Percentiles rank a stretch among this genome's conserved stretches.
Evolutionary conservation across 1,140 invertebrate species (phyloP).

Genomic region (Drosophila ogumai): DNA sequence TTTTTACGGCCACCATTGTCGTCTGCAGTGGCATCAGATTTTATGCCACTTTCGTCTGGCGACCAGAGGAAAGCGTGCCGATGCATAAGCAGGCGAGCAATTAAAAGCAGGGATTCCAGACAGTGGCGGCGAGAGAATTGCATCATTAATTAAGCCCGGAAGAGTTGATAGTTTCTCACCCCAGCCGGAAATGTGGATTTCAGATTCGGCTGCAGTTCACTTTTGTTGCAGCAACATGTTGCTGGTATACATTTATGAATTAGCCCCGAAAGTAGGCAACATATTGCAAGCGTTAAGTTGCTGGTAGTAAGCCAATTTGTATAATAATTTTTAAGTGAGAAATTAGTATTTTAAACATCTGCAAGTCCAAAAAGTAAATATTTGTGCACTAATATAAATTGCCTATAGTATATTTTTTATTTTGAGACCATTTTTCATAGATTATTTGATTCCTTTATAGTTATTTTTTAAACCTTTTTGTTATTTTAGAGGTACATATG

Average conservation of each 20-base stretch:
- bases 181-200: not conserved
- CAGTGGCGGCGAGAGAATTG: constrained; percentile 22
- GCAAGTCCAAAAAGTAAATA: not conserved
- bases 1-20: constrained; percentile 69
- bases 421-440: too few relatives aligned
- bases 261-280: not conserved
- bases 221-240: constrained; percentile 42
- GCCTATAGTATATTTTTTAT: not conserved
- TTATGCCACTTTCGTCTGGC: constrained; percentile 72
- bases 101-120: constrained; percentile 74
- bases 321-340: not conserved
- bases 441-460: too few relatives aligned
- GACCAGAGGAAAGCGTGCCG: constrained; percentile 43
- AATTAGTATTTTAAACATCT: not conserved
- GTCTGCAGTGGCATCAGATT: constrained; percentile 59
- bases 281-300: not conserved
- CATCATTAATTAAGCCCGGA: constrained; percentile 67
- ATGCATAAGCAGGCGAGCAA: constrained; percentile 74
- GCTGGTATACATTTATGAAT: not conserved
- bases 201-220: not conserved
- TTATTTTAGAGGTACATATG: too few relatives aligned
- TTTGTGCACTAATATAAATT: not conserved
- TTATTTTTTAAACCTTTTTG: too few relatives aligned
- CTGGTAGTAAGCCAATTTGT: not conserved
- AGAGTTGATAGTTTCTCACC: constrained; percentile 25